A percentile compares a stretch with the other conserved stretches of the same genome.
phyloP scores from a whole-genome alignment of 2,797 vertebrate genomes.

The Fistularia commersonii region DNA sequence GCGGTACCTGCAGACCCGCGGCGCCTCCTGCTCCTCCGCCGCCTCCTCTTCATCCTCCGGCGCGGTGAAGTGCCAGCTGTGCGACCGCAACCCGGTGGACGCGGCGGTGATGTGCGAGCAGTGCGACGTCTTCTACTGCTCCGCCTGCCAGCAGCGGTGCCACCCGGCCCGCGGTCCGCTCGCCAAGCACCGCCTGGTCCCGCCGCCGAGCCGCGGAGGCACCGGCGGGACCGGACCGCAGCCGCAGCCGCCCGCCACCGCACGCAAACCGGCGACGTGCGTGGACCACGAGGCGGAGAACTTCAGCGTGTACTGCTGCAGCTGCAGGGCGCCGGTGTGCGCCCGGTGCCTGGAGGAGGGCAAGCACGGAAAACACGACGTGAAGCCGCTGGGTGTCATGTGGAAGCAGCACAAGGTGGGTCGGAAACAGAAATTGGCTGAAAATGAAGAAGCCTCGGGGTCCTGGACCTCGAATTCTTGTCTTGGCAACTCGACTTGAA shows the following conservation, averaged over 20 bases:
- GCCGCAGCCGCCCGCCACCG: conserved; percentile 56
- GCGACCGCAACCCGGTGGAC: conserved; percentile 89
- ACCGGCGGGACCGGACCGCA: conserved; percentile 38
- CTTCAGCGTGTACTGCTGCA: conserved; percentile 91
- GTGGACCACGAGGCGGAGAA: conserved; percentile 91
- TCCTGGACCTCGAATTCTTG: too few relatives aligned
- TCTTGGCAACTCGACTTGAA: too few relatives aligned
- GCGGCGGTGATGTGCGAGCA: conserved; percentile 93
- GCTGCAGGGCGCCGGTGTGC: conserved; percentile 87
- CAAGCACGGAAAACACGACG: conserved; percentile 87
- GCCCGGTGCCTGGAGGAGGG: conserved; percentile 90
- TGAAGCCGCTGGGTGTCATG: conserved; percentile 86
- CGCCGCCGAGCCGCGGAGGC: conserved; percentile 63
- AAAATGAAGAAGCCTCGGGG: too few relatives aligned
- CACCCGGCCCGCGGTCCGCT: conserved; percentile 93
- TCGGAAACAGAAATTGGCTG: not conserved
- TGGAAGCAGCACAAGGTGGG: conserved; percentile 99
- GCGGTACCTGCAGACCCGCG: conserved; percentile 84
- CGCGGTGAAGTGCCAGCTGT: conserved; percentile 88
- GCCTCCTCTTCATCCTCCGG: conserved; percentile 22
- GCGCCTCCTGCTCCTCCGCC: conserved; percentile 22
- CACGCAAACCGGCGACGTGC: conserved; percentile 84
- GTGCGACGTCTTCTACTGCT: conserved; percentile 92
- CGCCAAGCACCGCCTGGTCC: conserved; percentile 87
- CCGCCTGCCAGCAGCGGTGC: conserved; percentile 90